These are phyloP conservation scores for Gambusia yucatana DNA, from an alignment of 2,797 vertebrate species.

Conservation along the genomic window DNA sequence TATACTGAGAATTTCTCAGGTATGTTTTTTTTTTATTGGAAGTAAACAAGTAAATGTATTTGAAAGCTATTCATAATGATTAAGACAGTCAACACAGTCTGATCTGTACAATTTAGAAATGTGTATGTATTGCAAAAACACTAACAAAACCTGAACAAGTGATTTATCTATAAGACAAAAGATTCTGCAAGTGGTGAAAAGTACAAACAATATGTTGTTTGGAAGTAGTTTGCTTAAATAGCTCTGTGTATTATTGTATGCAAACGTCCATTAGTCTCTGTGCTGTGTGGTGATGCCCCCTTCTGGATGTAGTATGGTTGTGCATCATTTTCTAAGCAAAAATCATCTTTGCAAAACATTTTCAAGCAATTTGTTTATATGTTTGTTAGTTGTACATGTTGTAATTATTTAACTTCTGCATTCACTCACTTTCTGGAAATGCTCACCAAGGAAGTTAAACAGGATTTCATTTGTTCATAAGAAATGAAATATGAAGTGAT, in stretches of 20 bases:
- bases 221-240: not conserved
- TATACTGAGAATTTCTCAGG: not conserved
- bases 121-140: not conserved
- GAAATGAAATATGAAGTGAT: slow-evolving; percentile 13
- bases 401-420: slow-evolving; percentile 49
- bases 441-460: not conserved
- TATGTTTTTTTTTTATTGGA: not conserved
- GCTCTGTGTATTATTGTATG: not conserved
- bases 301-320: slow-evolving; percentile 54
- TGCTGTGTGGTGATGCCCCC: slow-evolving; percentile 71
- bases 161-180: slow-evolving; percentile 16
- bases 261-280: not conserved
- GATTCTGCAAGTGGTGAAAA: not conserved
- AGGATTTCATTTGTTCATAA: slow-evolving; percentile 1
- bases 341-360: slow-evolving; percentile 2
- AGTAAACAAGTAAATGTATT: slow-evolving; percentile 4
- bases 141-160: slow-evolving; percentile 14
- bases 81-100: slow-evolving; percentile 14
- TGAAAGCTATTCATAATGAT: slow-evolving; percentile 8
- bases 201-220: not conserved
- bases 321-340: slow-evolving; percentile 28
- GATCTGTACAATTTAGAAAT: not conserved
- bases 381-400: not conserved
- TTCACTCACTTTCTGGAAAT: slow-evolving; percentile 44
- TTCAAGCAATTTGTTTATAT: not conserved